These are phyloP conservation scores for Aplysina aerophoba DNA, from an alignment of 37 sponge, comb jelly and placozoan genomes.

Conservation along the genomic window DNA sequence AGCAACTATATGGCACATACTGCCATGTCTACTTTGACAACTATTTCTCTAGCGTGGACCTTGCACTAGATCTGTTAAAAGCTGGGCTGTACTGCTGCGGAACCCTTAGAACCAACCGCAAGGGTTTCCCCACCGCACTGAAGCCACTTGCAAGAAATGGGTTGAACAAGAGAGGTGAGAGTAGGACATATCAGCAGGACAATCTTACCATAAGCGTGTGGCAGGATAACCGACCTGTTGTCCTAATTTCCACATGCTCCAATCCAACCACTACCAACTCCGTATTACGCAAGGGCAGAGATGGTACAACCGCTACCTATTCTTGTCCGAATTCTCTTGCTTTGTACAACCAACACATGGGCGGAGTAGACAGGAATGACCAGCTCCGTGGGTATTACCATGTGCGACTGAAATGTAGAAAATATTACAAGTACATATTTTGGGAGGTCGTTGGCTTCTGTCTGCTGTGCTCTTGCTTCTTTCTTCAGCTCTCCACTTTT, in stretches of 20 bases:
- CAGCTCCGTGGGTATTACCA: slow-evolving; percentile 8
- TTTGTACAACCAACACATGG: neutral
- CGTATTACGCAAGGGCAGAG: slow-evolving; percentile 12
- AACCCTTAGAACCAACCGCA: slow-evolving; percentile 23
- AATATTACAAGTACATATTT: slow-evolving; percentile 43
- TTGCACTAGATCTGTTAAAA: slow-evolving; percentile 1
- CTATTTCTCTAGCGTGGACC: slow-evolving; percentile 26
- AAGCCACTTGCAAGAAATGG: neutral
- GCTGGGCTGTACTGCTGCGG: slow-evolving; percentile 33
- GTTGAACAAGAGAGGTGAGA: neutral
- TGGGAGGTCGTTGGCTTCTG: no score
- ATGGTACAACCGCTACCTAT: slow-evolving; percentile 11
- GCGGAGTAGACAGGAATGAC: neutral
- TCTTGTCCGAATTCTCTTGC: neutral
- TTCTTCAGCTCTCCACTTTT: no score
- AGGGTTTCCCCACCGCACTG: slow-evolving; percentile 18
- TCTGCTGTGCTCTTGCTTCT: no score
- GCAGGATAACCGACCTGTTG: neutral
- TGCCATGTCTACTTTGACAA: slow-evolving; percentile 48
- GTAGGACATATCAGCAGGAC: neutral
- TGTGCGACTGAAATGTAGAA: slow-evolving; percentile 25
- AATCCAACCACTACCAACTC: neutral
- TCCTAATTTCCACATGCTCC: neutral
- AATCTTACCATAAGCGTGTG: neutral
- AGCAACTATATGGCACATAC: neutral